Conservation (phyloP, 2,888 invertebrate genomes). For the Callimorpha dominula region DNA sequence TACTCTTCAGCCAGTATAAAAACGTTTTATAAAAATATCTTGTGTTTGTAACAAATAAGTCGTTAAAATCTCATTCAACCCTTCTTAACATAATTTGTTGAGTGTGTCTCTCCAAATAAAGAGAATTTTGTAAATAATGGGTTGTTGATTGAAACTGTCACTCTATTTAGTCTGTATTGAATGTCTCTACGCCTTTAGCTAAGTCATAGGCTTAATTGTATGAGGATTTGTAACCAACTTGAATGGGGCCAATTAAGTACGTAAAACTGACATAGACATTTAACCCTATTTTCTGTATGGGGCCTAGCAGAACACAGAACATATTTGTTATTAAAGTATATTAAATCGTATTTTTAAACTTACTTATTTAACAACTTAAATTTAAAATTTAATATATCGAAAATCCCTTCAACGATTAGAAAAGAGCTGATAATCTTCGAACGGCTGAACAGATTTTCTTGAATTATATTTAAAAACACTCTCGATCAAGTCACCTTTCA, state of each 20-base stretch:
- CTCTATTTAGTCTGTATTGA: slow-evolving; percentile 30
- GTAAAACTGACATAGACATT: no score
- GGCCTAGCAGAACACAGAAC: no score
- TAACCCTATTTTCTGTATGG: no score
- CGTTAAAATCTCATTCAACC: slow-evolving; percentile 66
- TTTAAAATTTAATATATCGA: no score
- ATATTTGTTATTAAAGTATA: background rate
- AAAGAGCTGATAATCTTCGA: no score
- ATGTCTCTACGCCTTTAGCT: slow-evolving; percentile 21
- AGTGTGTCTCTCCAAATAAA: slow-evolving; percentile 58
- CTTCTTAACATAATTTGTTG: slow-evolving; percentile 59
- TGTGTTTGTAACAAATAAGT: slow-evolving; percentile 58
- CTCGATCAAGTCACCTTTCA: no score
- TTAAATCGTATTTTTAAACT: no score
- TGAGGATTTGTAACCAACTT: slow-evolving; percentile 27
- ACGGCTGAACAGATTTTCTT: no score
- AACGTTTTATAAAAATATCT: slow-evolving; percentile 36
- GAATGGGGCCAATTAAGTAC: slow-evolving; percentile 10
- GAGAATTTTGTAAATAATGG: slow-evolving; percentile 59
- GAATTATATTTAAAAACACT: no score
- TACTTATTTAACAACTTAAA: no score
- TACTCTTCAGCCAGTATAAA: slow-evolving; percentile 30
- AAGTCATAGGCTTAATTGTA: slow-evolving; percentile 15
- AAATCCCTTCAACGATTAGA: no score
- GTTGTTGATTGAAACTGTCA: slow-evolving; percentile 38